Percentiles rank a stretch among this genome's conserved stretches.
Conservation (phyloP, 2,888 invertebrate species). For the Synanthedon tipuliformis region DNA sequence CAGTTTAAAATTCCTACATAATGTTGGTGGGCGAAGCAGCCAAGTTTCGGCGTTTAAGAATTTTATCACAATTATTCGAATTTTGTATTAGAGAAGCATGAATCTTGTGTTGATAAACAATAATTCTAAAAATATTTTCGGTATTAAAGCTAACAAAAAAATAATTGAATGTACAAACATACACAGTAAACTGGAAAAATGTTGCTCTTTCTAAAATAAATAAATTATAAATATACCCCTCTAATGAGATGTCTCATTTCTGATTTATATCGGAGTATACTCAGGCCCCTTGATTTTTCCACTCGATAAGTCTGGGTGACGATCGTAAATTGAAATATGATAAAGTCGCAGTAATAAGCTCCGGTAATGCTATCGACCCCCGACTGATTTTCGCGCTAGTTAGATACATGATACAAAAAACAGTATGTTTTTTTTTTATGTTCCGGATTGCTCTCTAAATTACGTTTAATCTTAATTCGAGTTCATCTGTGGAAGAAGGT, state of each 20-base stretch:
- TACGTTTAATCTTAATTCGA: too few relatives aligned
- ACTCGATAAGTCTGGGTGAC: conserved; percentile 62
- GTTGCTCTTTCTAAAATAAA: conserved; percentile 12
- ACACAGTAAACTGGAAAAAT: neutral
- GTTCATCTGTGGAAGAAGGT: too few relatives aligned
- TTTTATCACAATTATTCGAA: conserved; percentile 20
- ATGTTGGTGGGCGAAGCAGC: conserved; percentile 27
- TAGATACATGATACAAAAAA: too few relatives aligned
- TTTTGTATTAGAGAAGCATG: neutral
- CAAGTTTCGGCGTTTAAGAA: conserved; percentile 43
- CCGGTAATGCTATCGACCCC: conserved; percentile 52
- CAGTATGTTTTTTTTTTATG: too few relatives aligned
- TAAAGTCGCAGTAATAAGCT: conserved; percentile 64
- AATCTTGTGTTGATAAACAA: neutral
- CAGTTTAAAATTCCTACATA: conserved; percentile 59
- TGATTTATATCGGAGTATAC: conserved; percentile 54
- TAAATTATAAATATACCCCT: conserved; percentile 28
- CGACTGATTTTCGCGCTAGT: conserved; percentile 22
- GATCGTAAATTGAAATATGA: conserved; percentile 71
- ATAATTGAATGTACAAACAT: neutral
- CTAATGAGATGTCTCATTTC: conserved; percentile 62
- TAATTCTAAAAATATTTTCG: neutral
- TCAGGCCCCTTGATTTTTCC: conserved; percentile 56
- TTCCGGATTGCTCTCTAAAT: neutral
- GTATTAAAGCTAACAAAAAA: neutral